Percentiles rank a stretch among this genome's conserved stretches.
phyloP scores from a whole-genome alignment of 1,140 invertebrate genomes.

The Lepidurus arcticus region DNA sequence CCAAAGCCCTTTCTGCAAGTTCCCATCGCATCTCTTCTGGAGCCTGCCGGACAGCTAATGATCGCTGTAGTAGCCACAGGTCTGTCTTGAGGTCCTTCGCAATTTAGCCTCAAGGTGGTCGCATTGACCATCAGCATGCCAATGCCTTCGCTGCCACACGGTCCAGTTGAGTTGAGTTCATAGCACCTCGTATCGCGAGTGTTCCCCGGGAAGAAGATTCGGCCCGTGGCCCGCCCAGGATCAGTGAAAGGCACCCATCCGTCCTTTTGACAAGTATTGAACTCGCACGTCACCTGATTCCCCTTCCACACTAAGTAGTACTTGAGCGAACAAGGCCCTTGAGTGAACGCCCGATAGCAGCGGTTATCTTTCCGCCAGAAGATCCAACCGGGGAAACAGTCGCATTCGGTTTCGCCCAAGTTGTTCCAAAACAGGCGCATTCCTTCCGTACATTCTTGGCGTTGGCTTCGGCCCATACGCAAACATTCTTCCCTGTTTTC shows the following conservation, averaged over 20 bases:
- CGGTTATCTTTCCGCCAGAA: neutral
- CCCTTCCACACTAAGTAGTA: neutral
- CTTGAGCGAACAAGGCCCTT: neutral
- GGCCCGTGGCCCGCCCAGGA: neutral
- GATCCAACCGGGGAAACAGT: neutral
- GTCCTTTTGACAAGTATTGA: slow-evolving; percentile 6
- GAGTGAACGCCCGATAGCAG: neutral
- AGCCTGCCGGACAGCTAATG: neutral
- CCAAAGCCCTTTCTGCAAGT: neutral
- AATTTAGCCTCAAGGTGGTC: neutral
- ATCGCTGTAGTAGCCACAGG: neutral
- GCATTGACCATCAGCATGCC: neutral
- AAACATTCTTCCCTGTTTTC: slow-evolving; percentile 15
- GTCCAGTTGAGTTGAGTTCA: neutral
- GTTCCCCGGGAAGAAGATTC: neutral
- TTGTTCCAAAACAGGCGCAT: neutral
- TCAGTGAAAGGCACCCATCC: neutral
- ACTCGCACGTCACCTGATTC: neutral
- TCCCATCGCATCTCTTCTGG: neutral
- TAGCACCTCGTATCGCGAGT: neutral
- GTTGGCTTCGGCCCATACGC: neutral
- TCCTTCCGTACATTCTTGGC: neutral
- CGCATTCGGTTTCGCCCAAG: neutral
- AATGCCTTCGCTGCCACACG: neutral
- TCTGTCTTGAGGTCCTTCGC: neutral